Percentiles rank a stretch among this genome's conserved stretches.
These are phyloP conservation scores for Euthynnus affinis DNA, from an alignment of 2,797 vertebrate species.

Conservation along the genomic window DNA sequence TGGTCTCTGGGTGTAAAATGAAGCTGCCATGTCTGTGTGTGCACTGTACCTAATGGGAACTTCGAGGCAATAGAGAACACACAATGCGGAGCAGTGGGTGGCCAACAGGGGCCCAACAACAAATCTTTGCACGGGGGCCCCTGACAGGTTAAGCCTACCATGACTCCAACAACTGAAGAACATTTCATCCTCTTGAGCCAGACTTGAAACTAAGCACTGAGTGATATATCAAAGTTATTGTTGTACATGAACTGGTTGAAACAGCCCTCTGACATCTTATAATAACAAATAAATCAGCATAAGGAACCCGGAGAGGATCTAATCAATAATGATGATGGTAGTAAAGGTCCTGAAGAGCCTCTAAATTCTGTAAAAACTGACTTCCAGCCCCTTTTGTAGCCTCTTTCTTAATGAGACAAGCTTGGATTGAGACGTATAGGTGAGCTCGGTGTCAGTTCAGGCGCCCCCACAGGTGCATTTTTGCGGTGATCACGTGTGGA, in stretches of 20 bases:
- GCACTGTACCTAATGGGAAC: background rate
- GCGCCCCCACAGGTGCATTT: slow-evolving; percentile 78
- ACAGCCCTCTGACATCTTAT: no score
- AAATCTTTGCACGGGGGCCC: background rate
- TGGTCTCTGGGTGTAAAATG: no score
- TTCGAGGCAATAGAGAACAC: background rate
- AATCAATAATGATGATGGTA: background rate
- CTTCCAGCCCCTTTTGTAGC: no score
- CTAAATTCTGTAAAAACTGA: background rate
- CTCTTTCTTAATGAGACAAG: no score
- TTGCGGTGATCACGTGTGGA: slow-evolving; percentile 66
- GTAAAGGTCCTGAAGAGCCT: no score
- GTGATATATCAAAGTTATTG: no score
- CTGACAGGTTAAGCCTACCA: background rate
- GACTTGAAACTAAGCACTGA: background rate
- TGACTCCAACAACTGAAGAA: background rate
- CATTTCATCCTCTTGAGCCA: background rate
- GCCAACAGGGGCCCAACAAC: background rate
- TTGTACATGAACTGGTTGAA: no score
- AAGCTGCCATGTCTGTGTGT: background rate
- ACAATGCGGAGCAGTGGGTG: background rate
- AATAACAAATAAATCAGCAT: no score
- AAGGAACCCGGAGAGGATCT: background rate
- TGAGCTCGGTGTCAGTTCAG: slow-evolving; percentile 17
- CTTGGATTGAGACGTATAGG: background rate